Conservation (phyloP, 2,797 vertebrate species). For the Sebastes matsubarae region DNA sequence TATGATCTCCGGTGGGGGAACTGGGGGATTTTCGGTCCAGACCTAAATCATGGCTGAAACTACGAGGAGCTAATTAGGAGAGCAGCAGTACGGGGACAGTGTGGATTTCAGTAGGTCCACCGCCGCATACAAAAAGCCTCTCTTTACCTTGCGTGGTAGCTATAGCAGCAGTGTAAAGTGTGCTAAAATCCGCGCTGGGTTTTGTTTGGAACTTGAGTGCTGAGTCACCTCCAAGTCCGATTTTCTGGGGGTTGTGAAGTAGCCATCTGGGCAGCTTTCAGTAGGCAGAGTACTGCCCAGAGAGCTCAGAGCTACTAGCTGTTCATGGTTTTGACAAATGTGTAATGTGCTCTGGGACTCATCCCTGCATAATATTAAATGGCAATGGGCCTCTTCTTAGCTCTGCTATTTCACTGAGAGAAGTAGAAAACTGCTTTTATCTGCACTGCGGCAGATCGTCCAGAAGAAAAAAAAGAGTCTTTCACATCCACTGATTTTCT, state of each 20-base stretch:
- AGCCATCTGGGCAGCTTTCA: slow-evolving; percentile 59
- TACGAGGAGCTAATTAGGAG: slow-evolving; percentile 72
- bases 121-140: slow-evolving; percentile 24
- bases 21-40: slow-evolving; percentile 43
- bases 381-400: slow-evolving; percentile 25
- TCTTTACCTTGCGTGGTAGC: slow-evolving; percentile 25
- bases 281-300: slow-evolving; percentile 34
- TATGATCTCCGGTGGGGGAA: slow-evolving; percentile 65
- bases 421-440: slow-evolving; percentile 21
- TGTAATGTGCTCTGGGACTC: slow-evolving; percentile 59
- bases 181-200: slow-evolving; percentile 32
- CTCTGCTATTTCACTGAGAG: slow-evolving; percentile 20
- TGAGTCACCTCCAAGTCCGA: slow-evolving; percentile 50
- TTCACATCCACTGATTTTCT: background rate
- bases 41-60: slow-evolving; percentile 75
- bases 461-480: background rate
- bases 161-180: slow-evolving; percentile 28
- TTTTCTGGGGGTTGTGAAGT: slow-evolving; percentile 42
- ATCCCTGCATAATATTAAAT: slow-evolving; percentile 49
- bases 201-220: slow-evolving; percentile 40
- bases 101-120: slow-evolving; percentile 52
- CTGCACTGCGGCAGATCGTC: slow-evolving; percentile 26
- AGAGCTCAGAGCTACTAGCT: slow-evolving; percentile 34
- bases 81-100: slow-evolving; percentile 43
- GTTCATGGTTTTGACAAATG: slow-evolving; percentile 58